A percentile compares a stretch with the other conserved stretches of the same genome.
phyloP scores from a whole-genome alignment of 2,113 vertebrate species.

The Nothobranchius kuhntae region DNA sequence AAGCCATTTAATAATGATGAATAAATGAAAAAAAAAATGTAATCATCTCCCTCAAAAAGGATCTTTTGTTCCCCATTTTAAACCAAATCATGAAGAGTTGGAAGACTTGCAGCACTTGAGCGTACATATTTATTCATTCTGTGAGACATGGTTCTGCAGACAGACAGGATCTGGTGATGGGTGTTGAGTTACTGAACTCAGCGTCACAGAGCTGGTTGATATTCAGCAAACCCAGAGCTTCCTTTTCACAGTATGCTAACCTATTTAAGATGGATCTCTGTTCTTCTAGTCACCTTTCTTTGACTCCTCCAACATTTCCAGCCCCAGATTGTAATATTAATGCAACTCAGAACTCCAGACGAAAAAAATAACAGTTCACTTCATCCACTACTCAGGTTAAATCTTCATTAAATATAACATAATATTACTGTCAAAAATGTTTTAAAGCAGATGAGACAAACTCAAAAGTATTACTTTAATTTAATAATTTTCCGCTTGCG shows the following conservation, averaged over 20 bases:
- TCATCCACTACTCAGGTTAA: background rate
- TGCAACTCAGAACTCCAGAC: background rate
- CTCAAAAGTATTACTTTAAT: no score
- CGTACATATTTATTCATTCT: constrained; percentile 8
- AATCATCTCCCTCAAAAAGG: no score
- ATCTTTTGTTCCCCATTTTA: background rate
- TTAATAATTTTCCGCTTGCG: no score
- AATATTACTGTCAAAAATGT: background rate
- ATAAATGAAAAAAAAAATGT: background rate
- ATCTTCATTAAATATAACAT: background rate
- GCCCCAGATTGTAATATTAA: background rate
- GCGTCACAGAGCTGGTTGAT: constrained; percentile 38
- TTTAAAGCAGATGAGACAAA: background rate
- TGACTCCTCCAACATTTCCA: constrained; percentile 4
- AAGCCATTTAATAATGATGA: background rate
- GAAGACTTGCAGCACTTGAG: background rate
- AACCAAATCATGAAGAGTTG: background rate
- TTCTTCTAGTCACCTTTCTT: constrained; percentile 2
- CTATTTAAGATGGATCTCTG: constrained; percentile 44
- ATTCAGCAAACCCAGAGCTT: constrained; percentile 51
- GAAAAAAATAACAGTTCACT: background rate
- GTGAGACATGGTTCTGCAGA: constrained; percentile 26
- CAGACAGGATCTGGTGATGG: constrained; percentile 19
- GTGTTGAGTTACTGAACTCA: constrained; percentile 43
- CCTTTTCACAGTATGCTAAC: constrained; percentile 1